Evolutionary conservation across 1,140 invertebrate species (phyloP).

Genomic region (Mya arenaria): DNA sequence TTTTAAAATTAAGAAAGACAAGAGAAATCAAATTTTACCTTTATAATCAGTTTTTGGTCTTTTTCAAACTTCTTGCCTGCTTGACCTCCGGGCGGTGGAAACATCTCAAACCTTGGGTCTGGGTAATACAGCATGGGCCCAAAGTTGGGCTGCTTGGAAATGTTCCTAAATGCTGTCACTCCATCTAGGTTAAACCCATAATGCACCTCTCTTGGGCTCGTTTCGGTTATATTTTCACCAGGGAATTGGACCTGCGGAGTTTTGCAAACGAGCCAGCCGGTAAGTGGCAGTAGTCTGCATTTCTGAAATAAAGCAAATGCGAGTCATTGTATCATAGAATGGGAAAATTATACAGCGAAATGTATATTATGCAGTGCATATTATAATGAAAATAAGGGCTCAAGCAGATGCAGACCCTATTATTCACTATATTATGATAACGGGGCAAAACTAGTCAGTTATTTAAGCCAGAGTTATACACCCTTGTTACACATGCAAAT

Average conservation of each 20-base stretch:
- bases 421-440: too few relatives aligned
- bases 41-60: slow-evolving; percentile 67
- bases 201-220: slow-evolving; percentile 72
- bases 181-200: slow-evolving; percentile 75
- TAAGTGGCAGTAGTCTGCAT: slow-evolving; percentile 49
- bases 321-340: too few relatives aligned
- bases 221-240: slow-evolving; percentile 67
- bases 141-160: slow-evolving; percentile 64
- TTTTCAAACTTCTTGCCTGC: slow-evolving; percentile 63
- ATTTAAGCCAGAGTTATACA: too few relatives aligned
- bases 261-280: slow-evolving; percentile 61
- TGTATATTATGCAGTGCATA: background rate
- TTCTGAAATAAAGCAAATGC: slow-evolving; percentile 58
- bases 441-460: too few relatives aligned
- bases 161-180: slow-evolving; percentile 67
- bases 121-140: slow-evolving; percentile 72
- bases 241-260: slow-evolving; percentile 57
- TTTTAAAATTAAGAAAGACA: too few relatives aligned
- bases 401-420: too few relatives aligned
- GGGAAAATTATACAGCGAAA: background rate
- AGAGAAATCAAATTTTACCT: slow-evolving; percentile 49
- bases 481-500: too few relatives aligned
- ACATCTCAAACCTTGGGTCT: slow-evolving; percentile 64
- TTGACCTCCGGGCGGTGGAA: slow-evolving; percentile 55
- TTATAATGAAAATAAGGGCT: too few relatives aligned